Percentiles rank a stretch among this genome's conserved stretches.
Evolutionary conservation across 2,113 vertebrate species (phyloP).

Genomic region (Pogona vitticeps): DNA sequence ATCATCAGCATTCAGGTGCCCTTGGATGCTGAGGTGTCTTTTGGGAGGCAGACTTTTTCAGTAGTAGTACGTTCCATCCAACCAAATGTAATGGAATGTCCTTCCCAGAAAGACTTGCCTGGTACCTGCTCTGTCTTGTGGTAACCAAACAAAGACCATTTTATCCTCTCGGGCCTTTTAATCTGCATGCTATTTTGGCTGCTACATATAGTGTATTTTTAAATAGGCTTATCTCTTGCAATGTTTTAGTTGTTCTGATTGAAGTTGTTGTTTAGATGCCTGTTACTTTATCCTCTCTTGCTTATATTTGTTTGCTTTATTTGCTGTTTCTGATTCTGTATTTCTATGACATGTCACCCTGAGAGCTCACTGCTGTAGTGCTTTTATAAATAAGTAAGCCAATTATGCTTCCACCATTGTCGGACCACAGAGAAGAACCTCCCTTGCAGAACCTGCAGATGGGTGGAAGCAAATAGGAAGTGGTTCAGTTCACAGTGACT

Average conservation of each 20-base stretch:
- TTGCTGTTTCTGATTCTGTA: not conserved
- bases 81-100: not conserved
- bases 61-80: not conserved
- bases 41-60: no score
- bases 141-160: not conserved
- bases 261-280: not conserved
- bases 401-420: not conserved
- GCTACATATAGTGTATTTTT: not conserved
- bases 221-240: not conserved
- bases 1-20: not conserved
- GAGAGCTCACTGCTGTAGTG: not conserved
- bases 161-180: not conserved
- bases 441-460: not conserved
- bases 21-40: no score
- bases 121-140: not conserved
- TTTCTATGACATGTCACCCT: not conserved
- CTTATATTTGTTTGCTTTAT: not conserved
- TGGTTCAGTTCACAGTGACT: no score
- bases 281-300: not conserved
- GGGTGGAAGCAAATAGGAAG: no score
- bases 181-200: not conserved
- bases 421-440: not conserved
- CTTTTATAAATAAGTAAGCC: not conserved
- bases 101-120: not conserved
- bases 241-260: not conserved